phyloP scores from a whole-genome alignment of 2,888 invertebrate genomes.

The Caenorhabditis sp. region DNA sequence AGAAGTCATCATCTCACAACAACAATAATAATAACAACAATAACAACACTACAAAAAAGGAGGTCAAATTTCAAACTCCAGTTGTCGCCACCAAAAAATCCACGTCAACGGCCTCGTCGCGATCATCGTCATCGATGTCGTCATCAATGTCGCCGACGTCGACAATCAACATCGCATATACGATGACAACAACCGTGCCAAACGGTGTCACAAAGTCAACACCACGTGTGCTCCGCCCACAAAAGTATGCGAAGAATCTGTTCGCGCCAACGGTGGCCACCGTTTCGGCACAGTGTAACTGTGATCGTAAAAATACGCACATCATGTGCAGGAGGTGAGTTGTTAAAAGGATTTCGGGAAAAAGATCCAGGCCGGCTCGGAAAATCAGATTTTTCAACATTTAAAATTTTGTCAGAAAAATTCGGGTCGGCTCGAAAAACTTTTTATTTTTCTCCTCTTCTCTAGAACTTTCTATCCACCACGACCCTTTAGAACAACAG shows the following conservation, averaged over 20 bases:
- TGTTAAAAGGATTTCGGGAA: too few relatives aligned
- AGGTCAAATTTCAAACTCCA: slow-evolving; percentile 2
- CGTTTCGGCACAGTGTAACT: slow-evolving; percentile 43
- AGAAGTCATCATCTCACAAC: too few relatives aligned
- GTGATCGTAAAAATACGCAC: slow-evolving; percentile 44
- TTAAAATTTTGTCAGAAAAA: too few relatives aligned
- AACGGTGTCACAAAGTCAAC: slow-evolving; percentile 22
- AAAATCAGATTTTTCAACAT: too few relatives aligned
- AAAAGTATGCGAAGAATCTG: slow-evolving; percentile 39
- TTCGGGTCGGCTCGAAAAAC: too few relatives aligned
- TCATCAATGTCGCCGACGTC: slow-evolving; percentile 30
- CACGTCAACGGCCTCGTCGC: slow-evolving; percentile 32
- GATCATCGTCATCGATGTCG: slow-evolving; percentile 39
- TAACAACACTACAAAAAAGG: not conserved
- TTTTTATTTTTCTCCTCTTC: too few relatives aligned
- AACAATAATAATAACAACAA: not conserved
- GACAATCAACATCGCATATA: slow-evolving; percentile 8
- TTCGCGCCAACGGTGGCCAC: slow-evolving; percentile 30
- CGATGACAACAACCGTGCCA: too few relatives aligned
- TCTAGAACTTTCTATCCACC: too few relatives aligned
- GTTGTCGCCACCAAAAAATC: not conserved
- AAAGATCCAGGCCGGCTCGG: too few relatives aligned
- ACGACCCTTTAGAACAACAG: too few relatives aligned
- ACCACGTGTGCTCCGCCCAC: slow-evolving; percentile 30
- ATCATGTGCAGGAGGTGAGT: slow-evolving; percentile 52